phyloP scores from a whole-genome alignment of 2,888 invertebrate genomes.

The Cheilosia variabilis region DNA sequence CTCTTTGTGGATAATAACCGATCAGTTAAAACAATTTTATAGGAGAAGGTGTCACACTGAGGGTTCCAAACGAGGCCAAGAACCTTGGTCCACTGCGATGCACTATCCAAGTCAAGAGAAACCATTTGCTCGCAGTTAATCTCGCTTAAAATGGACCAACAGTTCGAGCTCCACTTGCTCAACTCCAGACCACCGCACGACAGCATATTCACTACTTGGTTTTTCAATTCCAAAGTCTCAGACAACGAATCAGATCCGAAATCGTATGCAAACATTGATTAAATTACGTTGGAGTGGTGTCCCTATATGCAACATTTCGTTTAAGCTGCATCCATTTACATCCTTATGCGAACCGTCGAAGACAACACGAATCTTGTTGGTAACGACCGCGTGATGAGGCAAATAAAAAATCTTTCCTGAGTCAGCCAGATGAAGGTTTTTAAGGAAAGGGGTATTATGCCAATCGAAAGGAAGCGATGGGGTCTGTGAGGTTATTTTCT shows the following conservation, averaged over 20 bases:
- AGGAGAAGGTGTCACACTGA: too few relatives aligned
- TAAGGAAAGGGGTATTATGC: background rate
- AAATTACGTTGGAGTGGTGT: conserved; percentile 67
- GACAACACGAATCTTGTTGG: conserved; percentile 69
- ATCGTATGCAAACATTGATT: conserved; percentile 32
- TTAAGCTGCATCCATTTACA: conserved; percentile 45
- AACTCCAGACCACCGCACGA: conserved; percentile 25
- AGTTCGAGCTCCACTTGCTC: conserved; percentile 25
- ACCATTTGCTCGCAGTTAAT: background rate
- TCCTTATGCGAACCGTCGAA: conserved; percentile 69
- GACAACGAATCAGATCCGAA: conserved; percentile 21
- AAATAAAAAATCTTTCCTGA: conserved; percentile 45
- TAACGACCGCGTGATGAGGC: conserved; percentile 70
- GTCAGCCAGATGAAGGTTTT: conserved; percentile 11
- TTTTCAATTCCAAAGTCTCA: background rate
- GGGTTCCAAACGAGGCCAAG: background rate
- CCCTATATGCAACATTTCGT: conserved; percentile 52
- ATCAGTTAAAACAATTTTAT: too few relatives aligned
- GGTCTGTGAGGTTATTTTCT: conserved; percentile 10
- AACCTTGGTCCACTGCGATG: background rate
- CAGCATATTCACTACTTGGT: background rate
- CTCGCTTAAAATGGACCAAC: background rate
- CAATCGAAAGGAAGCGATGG: conserved; percentile 3
- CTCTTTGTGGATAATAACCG: too few relatives aligned
- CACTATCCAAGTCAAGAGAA: conserved; percentile 6